Evolutionary conservation across 2,888 invertebrate genomes (phyloP).

Genomic region (Onthophagus sagittarius): DNA sequence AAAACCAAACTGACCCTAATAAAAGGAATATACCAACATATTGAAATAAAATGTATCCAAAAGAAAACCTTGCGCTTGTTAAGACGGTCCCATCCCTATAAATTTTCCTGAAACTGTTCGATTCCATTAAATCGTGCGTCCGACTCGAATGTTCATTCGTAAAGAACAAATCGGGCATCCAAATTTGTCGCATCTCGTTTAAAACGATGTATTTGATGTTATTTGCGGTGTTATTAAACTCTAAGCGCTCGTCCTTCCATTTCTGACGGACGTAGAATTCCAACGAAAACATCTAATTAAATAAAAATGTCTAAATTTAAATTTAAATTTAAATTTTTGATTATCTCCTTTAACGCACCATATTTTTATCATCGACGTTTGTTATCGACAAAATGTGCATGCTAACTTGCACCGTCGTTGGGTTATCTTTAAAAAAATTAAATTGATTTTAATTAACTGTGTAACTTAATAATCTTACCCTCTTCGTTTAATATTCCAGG

Average conservation of each 20-base stretch:
- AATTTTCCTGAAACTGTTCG: constrained; percentile 88
- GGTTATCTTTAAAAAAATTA: constrained; percentile 19
- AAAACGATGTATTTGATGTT: constrained; percentile 79
- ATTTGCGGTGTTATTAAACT: constrained; percentile 76
- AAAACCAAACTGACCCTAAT: constrained; percentile 80
- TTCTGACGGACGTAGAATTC: constrained; percentile 91
- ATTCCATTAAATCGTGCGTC: constrained; percentile 91
- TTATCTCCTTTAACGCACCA: constrained; percentile 14
- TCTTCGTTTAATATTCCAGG: constrained; percentile 23
- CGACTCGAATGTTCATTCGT: constrained; percentile 92
- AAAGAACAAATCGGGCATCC: constrained; percentile 95
- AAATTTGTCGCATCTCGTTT: constrained; percentile 84
- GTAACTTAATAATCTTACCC: constrained; percentile 19
- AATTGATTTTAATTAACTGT: neutral
- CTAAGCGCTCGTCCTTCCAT: constrained; percentile 84
- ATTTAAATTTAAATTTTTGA: too few species aligned
- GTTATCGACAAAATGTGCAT: constrained; percentile 23
- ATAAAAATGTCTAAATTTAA: too few species aligned
- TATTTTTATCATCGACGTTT: constrained; percentile 22
- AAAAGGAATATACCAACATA: neutral
- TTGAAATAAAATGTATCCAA: too few species aligned
- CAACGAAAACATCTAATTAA: constrained; percentile 74
- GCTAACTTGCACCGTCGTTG: constrained; percentile 21
- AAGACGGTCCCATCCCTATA: constrained; percentile 86
- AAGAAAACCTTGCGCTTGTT: constrained; percentile 75